Evolutionary conservation across 2,888 invertebrate genomes (phyloP).

Genomic region (Heliothis peltigera): DNA sequence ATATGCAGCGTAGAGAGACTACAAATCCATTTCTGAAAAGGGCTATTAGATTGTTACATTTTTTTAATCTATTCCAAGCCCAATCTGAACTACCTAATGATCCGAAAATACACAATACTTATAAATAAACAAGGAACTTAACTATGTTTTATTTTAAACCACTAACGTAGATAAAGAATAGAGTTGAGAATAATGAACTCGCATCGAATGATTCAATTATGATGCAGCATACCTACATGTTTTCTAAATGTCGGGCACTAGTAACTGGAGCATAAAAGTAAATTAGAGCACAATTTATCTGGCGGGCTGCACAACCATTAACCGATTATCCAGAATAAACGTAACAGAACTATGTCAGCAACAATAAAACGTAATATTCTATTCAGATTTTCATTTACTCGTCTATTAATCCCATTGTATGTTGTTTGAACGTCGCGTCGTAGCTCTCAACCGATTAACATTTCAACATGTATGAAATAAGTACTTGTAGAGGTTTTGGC

Average conservation of each 20-base stretch:
- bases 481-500: constrained; percentile 42
- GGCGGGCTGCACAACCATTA: neutral
- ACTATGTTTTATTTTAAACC: too few relatives aligned
- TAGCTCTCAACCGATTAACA: constrained; percentile 25
- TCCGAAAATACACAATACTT: too few relatives aligned
- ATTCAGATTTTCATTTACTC: constrained; percentile 11
- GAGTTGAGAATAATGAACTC: neutral
- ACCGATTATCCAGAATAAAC: constrained; percentile 11
- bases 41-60: too few relatives aligned
- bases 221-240: neutral
- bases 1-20: too few relatives aligned
- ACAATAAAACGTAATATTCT: neutral
- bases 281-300: constrained; percentile 3
- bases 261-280: neutral
- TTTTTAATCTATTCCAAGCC: too few relatives aligned
- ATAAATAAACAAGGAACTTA: constrained; percentile 8
- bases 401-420: constrained; percentile 25
- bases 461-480: constrained; percentile 27
- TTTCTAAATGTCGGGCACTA: neutral
- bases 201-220: neutral
- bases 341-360: constrained; percentile 9
- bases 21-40: too few relatives aligned
- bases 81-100: too few relatives aligned
- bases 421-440: constrained; percentile 35
- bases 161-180: too few relatives aligned